Evolutionary conservation across 2,797 vertebrate species (phyloP).

Genomic region (Hapalemur alaotrensis): DNA sequence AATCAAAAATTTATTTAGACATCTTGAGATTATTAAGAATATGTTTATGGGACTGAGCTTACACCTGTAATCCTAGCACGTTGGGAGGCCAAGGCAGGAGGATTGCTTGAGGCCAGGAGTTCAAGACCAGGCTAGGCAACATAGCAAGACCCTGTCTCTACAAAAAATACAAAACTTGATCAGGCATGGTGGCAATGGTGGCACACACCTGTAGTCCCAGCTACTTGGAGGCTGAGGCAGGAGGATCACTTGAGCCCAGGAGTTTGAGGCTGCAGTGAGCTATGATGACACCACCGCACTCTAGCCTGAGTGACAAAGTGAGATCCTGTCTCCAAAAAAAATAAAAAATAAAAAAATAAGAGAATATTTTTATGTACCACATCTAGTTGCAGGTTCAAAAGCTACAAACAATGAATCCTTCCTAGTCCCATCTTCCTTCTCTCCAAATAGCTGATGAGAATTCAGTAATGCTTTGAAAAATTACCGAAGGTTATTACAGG

Average conservation of each 20-base stretch:
- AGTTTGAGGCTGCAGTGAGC: too few relatives aligned
- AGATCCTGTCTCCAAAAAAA: too few relatives aligned
- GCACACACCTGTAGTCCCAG: too few relatives aligned
- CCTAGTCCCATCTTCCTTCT: not conserved
- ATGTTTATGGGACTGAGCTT: not conserved
- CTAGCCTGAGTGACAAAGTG: too few relatives aligned
- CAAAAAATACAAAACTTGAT: not conserved
- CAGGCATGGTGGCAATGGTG: not conserved
- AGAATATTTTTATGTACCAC: slow-evolving; percentile 18
- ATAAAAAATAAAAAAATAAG: too few relatives aligned
- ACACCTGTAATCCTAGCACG: not conserved
- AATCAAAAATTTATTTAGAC: slow-evolving; percentile 15
- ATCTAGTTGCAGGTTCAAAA: not conserved
- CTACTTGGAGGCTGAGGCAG: too few relatives aligned
- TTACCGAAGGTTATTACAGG: not conserved
- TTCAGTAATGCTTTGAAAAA: not conserved
- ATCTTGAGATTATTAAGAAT: not conserved
- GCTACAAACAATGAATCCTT: not conserved
- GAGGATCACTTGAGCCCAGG: too few relatives aligned
- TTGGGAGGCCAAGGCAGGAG: not conserved
- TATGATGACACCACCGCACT: too few relatives aligned
- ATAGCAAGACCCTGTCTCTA: not conserved
- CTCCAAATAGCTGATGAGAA: not conserved
- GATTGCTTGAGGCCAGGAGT: not conserved
- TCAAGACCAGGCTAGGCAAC: not conserved